Evolutionary conservation across 2,113 vertebrate species (phyloP), one percentile per base, ranked within the genome.

Genomic region (Manacus vitellinus): DNA sequence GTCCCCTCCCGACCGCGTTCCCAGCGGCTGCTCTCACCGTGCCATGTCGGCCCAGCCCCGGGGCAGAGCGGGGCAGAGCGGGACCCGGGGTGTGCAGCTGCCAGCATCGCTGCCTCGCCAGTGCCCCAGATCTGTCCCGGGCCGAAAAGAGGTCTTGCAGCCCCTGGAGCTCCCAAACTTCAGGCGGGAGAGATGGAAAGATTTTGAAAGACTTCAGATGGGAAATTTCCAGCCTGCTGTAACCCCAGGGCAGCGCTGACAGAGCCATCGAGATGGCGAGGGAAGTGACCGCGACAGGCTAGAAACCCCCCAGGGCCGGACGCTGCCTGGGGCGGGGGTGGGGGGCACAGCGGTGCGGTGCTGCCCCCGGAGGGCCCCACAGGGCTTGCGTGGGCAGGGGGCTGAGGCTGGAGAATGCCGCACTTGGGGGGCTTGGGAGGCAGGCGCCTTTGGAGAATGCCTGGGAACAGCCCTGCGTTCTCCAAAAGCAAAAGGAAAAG

Each of bases 371-470:
- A 49, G 14, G 30, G 35, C 35, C 58, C n/a, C 9, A 22, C 49
- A 14, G 24, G 28, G 49, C 44, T 61, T 2, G 41, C 5, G 6
- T 12, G 15, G 9, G 14, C 3, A 58, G 5, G 39, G 24, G 6
- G 21, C n/a, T 33, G 46, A 28, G n/a, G 41, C 5, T 12, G 63
- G 8, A 23, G n/a, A 30, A 9, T 31, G 59, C 21, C 33, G 27
- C 9, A 1, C 39, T 5, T 6, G 24, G 15, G 37, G n/a, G 33
- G 9, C 3, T 14, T 5, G 19, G 5, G 43, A 15, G 5, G 8
- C 17, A 4, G 27, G 28, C 7, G 18, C 14, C 56, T 82, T 28
- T 2, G 4, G 37, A 46, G 16, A 22, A 14, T 2, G 1, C 22
- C 35, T 65, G 55, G 14, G 27, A 63, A 49, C 13, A 63, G 43